phyloP scores from a whole-genome alignment of 2,113 vertebrate genomes.

The Steatornis caripensis region DNA sequence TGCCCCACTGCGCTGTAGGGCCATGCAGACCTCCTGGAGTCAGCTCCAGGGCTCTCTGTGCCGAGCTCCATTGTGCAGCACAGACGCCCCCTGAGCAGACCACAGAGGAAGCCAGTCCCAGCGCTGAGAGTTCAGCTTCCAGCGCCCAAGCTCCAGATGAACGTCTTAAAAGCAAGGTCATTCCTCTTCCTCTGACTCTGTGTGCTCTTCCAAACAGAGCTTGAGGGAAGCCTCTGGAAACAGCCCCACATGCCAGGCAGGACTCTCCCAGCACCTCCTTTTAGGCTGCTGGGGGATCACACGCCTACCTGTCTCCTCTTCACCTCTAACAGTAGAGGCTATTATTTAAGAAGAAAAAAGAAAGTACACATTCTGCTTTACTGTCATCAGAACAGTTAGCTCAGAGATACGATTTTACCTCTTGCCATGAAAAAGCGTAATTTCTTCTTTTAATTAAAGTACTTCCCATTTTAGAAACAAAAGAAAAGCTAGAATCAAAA shows the following conservation, averaged over 20 bases:
- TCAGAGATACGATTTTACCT: not conserved
- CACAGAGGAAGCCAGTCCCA: not conserved
- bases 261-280: not conserved
- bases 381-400: not conserved
- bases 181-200: not conserved
- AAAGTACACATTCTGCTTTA: not conserved
- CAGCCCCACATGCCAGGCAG: not conserved
- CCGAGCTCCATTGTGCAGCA: not conserved
- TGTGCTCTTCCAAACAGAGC: not conserved
- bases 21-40: not conserved
- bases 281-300: not conserved
- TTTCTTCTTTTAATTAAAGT: not conserved
- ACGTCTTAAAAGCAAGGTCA: conserved; percentile 9
- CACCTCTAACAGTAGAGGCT: not conserved
- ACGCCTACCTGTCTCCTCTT: not conserved
- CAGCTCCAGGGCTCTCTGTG: not conserved
- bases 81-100: not conserved
- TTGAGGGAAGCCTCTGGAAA: not conserved
- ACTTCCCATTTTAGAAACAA: not conserved
- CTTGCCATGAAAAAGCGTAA: not conserved
- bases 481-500: not conserved
- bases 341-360: not conserved
- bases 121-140: not conserved
- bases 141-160: not conserved
- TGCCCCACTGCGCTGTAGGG: not conserved